Conservation (phyloP, 2,888 invertebrate genomes). For the Eulithis testata region DNA sequence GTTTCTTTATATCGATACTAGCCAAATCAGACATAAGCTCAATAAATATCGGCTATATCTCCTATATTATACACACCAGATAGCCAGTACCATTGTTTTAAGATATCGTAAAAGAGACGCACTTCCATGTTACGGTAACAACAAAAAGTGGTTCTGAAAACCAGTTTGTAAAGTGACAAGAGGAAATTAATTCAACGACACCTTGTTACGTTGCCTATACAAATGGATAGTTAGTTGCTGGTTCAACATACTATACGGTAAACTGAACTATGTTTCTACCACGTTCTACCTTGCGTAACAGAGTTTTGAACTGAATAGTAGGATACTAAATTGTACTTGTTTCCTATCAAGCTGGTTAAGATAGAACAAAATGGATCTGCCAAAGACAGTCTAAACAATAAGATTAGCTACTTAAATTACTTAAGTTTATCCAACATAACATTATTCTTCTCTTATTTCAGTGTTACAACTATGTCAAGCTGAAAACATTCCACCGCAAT, state of each 20-base stretch:
- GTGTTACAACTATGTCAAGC: constrained; percentile 78
- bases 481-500: constrained; percentile 64
- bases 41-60: background rate
- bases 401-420: too few species aligned
- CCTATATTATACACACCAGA: background rate
- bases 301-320: too few species aligned
- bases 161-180: constrained; percentile 8
- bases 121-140: background rate
- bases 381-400: too few species aligned
- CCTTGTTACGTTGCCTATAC: background rate
- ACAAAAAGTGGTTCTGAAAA: constrained; percentile 18
- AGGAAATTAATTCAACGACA: constrained; percentile 7
- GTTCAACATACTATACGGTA: background rate
- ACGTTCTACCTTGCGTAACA: too few species aligned
- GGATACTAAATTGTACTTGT: too few species aligned
- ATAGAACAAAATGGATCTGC: too few species aligned
- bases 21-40: background rate
- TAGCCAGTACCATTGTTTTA: background rate
- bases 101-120: background rate
- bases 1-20: too few species aligned
- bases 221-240: background rate
- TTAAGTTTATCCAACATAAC: too few species aligned
- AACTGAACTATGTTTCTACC: background rate
- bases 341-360: too few species aligned
- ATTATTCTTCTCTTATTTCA: constrained; percentile 52